Evolutionary conservation across 2,113 vertebrate genomes (phyloP).

Genomic region (Bos indicus): DNA sequence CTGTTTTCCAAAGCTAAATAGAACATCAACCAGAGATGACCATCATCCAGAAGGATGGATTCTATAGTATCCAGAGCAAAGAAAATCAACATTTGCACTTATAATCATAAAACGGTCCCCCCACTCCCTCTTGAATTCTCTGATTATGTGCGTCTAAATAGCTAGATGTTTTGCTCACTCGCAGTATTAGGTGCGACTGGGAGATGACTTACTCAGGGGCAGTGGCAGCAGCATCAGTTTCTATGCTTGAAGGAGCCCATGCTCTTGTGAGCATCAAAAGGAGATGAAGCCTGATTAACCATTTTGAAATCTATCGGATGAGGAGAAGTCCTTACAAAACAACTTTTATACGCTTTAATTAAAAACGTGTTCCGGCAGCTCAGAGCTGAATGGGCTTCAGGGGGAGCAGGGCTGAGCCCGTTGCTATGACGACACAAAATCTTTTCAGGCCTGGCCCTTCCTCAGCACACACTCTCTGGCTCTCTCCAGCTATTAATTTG

Average conservation of each 20-base stretch:
- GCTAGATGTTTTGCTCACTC: neutral
- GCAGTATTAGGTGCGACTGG: slow-evolving; percentile 63
- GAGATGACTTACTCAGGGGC: slow-evolving; percentile 64
- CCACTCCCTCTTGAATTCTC: neutral
- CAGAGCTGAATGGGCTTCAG: slow-evolving; percentile 83
- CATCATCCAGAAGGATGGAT: neutral
- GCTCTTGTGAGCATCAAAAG: slow-evolving; percentile 80
- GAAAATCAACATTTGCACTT: neutral
- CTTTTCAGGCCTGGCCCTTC: slow-evolving; percentile 80
- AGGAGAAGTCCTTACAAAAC: slow-evolving; percentile 79
- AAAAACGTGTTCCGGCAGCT: slow-evolving; percentile 80
- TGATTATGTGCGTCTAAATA: slow-evolving; percentile 40
- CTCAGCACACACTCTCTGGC: slow-evolving; percentile 68
- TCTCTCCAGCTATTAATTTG: slow-evolving; percentile 69
- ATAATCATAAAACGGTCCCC: neutral
- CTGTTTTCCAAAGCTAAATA: slow-evolving; percentile 21
- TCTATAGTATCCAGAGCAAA: neutral
- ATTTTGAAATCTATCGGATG: slow-evolving; percentile 78
- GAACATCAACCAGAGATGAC: neutral
- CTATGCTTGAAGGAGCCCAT: slow-evolving; percentile 52
- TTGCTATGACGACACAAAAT: slow-evolving; percentile 89
- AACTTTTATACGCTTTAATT: slow-evolving; percentile 80
- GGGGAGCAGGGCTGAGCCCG: slow-evolving; percentile 82
- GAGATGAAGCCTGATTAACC: slow-evolving; percentile 79
- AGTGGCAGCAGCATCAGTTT: slow-evolving; percentile 13